Base-by-base conservation (phyloP, 2,888 invertebrate species). In the Drosophila multiciliata region DNA sequence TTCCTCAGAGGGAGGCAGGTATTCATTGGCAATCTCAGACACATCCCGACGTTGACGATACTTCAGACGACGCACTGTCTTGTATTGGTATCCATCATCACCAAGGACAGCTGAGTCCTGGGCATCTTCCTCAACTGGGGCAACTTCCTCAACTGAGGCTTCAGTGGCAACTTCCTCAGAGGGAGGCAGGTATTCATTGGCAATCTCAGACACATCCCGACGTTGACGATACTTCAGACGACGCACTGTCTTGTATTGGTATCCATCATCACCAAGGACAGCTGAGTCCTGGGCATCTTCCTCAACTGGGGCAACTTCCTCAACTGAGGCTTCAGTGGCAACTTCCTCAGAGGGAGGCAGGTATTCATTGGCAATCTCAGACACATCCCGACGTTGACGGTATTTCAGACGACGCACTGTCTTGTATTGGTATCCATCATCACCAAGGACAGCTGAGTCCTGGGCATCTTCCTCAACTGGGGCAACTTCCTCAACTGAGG, bases 21-120 rank as follows among this genome's bases (percentile, higher is more conserved):
- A 87, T 0, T 80, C 68, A 17, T 76, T 79, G 40, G 78, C 69
- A 52, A 86, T 67, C 60, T 89, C 90, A 0, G 83, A 75, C 0
- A 86, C 88, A 81, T 90, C 87, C 62, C 88, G 84, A 23, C 83
- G 86, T 0, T 77, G 76, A 20, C 83, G 82, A 45, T 75, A 82
- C 54, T 87, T 87, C 48, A 85, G 59, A 6, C 80, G 79, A 26
- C 86, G 81, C 1, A 87, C 78, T n/a, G 87, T 81, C 66, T 87
- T 90, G 65, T 90, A 90, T 26, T 83, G 77, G 66, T 85, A 86
- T 0, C 83, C 84, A 68, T 84, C 75, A 0, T 64, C 71, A 15
- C 48, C 74, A 3, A 83, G 70, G 2, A 75, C 75, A 55, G 82
- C 82, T 0, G 82, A 69, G 2, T 82, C 80, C n/a, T 82, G 75